Evolutionary conservation across 2,888 invertebrate species (phyloP).

Genomic region (Erebia aethiops): DNA sequence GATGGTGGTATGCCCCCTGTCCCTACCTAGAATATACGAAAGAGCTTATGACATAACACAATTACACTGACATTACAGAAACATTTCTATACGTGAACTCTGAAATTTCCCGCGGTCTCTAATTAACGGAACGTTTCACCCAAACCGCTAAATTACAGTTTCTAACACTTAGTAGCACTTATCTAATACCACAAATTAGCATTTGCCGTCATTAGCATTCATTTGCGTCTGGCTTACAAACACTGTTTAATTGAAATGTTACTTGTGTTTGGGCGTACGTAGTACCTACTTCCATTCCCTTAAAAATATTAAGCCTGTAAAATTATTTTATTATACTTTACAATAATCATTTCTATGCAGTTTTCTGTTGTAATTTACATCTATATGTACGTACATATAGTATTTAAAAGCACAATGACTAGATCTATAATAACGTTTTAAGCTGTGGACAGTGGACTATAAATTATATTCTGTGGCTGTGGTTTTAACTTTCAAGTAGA

Average conservation of each 20-base stretch:
- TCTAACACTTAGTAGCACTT: conserved; percentile 40
- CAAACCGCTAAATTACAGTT: conserved; percentile 40
- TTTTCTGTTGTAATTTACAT: no score
- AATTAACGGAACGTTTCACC: conserved; percentile 39
- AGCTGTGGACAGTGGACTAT: no score
- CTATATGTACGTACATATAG: no score
- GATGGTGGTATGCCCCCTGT: no score
- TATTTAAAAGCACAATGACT: no score
- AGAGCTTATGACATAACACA: not conserved
- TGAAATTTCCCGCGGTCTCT: conserved; percentile 31
- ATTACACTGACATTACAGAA: not conserved
- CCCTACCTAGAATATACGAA: not conserved
- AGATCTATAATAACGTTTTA: no score
- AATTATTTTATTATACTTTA: no score
- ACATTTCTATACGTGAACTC: not conserved
- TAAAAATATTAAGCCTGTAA: no score
- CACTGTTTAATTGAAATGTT: conserved; percentile 37
- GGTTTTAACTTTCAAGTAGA: no score
- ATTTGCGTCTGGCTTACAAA: conserved; percentile 33
- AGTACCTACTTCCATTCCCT: no score
- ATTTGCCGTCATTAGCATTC: conserved; percentile 36
- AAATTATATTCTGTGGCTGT: no score
- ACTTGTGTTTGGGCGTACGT: conserved; percentile 11
- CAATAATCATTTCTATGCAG: no score
- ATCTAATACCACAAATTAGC: conserved; percentile 40